Base-by-base conservation (phyloP, 2,888 invertebrate species). In the Trachelus iudaicus region DNA sequence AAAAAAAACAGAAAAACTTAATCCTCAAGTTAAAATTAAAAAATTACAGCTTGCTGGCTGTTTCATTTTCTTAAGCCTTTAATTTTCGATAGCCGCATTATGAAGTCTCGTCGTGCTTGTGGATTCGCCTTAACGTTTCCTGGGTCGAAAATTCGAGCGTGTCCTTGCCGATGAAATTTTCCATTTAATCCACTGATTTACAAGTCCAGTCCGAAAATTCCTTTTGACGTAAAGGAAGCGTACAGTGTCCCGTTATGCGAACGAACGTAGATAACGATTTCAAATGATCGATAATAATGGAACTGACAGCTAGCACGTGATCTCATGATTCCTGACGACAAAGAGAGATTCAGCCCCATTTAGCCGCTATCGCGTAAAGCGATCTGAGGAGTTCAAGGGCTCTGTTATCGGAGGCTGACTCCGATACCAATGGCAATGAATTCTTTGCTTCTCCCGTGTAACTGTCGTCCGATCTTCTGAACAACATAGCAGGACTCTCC, bases 341-440 rank as follows among this genome's bases (percentile, higher is more conserved):
- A 34, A 12, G 6, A 12, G 6, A 9, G 2, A 71, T 80, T 92
- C 93, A 94, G 86, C 96, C 96, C 94, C 96, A 97, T 92, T 95
- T 95, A 33, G 97, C 96, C 78, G 97, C 97, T 90, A 97, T 95
- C 81, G 96, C 95, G 92, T 97, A 97, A 79, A 97, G 93, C 82
- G 97, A 96, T 92, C 96, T 95, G 88, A 97, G 93, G 84, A 97
- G 92, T 92, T 97, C 96, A 86, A 97, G 92, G 23, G 97, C 97
- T 90, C 97, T 93, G 34, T 95, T 94, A 87, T 97, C 97, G 23
- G 97, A 94, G 76, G 83, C 93, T 89, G 87, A 89, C 84, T 82
- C 93, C 91, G 88, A 88, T 84, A 90, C 86, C 40, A 86, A 82
- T n/a, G 88, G 82, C 34, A 89, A 81, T 15, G 87, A 83, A 80